Conservation (phyloP, 2,797 vertebrate species). For the Heterohyrax brucei region DNA sequence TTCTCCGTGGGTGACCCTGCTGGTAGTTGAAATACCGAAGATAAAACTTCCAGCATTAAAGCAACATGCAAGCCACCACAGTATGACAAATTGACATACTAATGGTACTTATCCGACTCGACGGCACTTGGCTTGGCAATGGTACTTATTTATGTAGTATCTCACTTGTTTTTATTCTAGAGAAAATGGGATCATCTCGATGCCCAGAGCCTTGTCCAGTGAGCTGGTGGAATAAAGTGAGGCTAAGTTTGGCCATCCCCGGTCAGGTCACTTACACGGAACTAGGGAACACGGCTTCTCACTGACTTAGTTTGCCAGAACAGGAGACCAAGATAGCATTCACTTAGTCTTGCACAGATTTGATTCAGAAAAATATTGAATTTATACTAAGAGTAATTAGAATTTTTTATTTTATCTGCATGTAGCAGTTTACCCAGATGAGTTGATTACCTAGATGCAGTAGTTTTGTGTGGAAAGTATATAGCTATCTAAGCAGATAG, state of each 20-base stretch:
- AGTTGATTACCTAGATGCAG: not conserved
- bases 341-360: slow-evolving; percentile 44
- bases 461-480: slow-evolving; percentile 18
- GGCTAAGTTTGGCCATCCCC: not conserved
- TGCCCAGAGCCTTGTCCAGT: not conserved
- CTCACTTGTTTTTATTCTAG: slow-evolving; percentile 37
- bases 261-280: not conserved
- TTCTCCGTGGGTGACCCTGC: too few relatives aligned
- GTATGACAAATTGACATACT: too few relatives aligned
- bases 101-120: too few relatives aligned
- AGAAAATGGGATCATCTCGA: not conserved
- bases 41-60: too few relatives aligned
- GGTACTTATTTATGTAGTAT: not conserved
- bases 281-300: not conserved
- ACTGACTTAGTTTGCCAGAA: not conserved
- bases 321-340: not conserved
- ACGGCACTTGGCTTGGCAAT: too few relatives aligned
- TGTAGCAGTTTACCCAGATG: not conserved
- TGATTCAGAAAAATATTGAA: slow-evolving; percentile 51
- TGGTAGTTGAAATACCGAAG: too few relatives aligned
- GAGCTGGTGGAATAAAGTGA: not conserved
- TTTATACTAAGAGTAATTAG: not conserved
- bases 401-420: not conserved
- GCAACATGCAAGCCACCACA: too few relatives aligned
- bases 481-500: not conserved